Evolutionary conservation across 2,113 vertebrate genomes (phyloP), one percentile per base, ranked within the genome.

Genomic region (Austrofundulus limnaeus): DNA sequence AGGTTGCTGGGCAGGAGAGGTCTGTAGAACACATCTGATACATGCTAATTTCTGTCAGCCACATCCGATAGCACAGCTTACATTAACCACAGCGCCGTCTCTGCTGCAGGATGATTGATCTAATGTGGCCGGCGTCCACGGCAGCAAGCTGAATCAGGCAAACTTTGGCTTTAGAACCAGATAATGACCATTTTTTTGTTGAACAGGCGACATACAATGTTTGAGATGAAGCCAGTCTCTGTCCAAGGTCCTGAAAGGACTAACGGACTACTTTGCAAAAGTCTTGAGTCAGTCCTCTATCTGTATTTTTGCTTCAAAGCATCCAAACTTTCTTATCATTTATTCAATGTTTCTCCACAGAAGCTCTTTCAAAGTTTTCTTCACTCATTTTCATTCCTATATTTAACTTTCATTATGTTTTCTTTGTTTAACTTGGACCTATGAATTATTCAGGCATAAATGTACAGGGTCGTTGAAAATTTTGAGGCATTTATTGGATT

Each of bases 11-110:
- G 77, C 56, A 43, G 75, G 60, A 81, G 78, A 83, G 67, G 80
- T 73, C 89, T 85, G 86, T 88, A 78, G 63, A 78, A 90, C 86
- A 90, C 89, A 90, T 87, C 88, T 83, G 90, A 92, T 90, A 92
- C 91, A 90, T 81, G 89, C 84, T 86, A 85, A 88, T 90, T 87
- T 82, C 81, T 90, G 86, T 87, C 87, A 81, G 57, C 70, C 72
- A 79, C 86, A 89, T 90, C 80, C 80, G 83, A 90, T 89, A 85
- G 82, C 81, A 58, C 25, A 41, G 66, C 84, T 71, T 39, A 82
- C 86, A 61, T 80, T 81, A 75, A 78, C 56, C 84, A 66, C 74
- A 53, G 66, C 47, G 4, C 54, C 16, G 25, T 67, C 68, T 25
- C 24, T 23, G 58, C 72, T 51, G 66, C 61, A 38, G 55, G 68